Percentiles rank a stretch among this genome's conserved stretches.
phyloP scores from a whole-genome alignment of 2,888 invertebrate species.

The Limnephilus auricula region DNA sequence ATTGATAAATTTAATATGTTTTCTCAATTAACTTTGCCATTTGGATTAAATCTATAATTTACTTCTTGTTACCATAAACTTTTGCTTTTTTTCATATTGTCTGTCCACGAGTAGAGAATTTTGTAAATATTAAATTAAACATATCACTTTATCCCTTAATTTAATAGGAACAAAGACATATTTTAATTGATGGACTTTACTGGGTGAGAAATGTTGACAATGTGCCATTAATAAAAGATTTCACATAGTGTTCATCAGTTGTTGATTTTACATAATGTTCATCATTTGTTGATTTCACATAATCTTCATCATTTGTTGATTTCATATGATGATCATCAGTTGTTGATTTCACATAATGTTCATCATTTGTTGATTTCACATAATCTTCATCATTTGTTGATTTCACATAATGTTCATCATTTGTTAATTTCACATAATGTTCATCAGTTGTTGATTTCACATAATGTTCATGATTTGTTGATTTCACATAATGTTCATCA shows the following conservation, averaged over 20 bases:
- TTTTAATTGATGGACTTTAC: neutral
- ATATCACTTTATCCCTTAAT: constrained; percentile 23
- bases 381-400: too few relatives aligned
- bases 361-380: too few relatives aligned
- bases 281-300: too few relatives aligned
- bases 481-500: too few relatives aligned
- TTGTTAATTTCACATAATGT: too few relatives aligned
- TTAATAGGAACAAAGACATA: neutral
- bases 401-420: too few relatives aligned
- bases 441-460: too few relatives aligned
- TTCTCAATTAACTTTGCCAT: neutral
- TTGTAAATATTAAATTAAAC: constrained; percentile 42
- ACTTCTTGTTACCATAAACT: neutral
- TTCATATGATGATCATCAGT: too few relatives aligned
- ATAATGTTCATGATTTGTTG: too few relatives aligned
- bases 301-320: too few relatives aligned
- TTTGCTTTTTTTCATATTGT: neutral
- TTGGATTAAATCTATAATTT: neutral
- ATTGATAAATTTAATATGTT: neutral
- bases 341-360: too few relatives aligned
- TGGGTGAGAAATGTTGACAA: constrained; percentile 19
- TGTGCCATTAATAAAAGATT: constrained; percentile 34
- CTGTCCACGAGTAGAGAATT: neutral
- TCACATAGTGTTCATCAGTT: neutral
- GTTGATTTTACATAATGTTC: too few relatives aligned